phyloP scores from a whole-genome alignment of 2,888 invertebrate species.

The Encarsia formosa region DNA sequence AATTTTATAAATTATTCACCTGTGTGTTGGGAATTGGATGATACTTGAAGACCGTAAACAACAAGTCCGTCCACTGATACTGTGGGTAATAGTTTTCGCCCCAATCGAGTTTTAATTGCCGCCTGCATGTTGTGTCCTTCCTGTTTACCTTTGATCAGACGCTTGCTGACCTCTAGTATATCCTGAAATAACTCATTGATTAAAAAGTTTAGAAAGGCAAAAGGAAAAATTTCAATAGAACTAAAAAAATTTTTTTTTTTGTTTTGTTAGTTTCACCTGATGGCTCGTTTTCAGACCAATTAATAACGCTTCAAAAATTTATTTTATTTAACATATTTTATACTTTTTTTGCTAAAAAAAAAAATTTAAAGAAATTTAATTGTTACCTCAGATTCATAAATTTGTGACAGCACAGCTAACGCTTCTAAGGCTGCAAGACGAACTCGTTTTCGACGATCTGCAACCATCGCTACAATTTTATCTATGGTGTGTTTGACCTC shows the following conservation, averaged over 20 bases:
- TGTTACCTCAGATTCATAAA: constrained; percentile 49
- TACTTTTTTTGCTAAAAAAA: background rate
- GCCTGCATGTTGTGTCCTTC: constrained; percentile 58
- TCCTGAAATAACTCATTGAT: constrained; percentile 36
- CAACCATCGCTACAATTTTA: constrained; percentile 42
- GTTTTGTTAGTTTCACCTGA: too few species aligned
- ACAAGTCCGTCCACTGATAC: constrained; percentile 70
- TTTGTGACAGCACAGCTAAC: constrained; percentile 72
- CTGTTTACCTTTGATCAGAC: constrained; percentile 55
- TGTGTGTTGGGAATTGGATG: constrained; percentile 38
- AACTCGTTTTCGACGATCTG: constrained; percentile 68
- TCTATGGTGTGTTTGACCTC: constrained; percentile 41
- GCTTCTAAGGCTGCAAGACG: constrained; percentile 76
- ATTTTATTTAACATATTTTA: background rate
- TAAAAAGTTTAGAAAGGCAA: too few species aligned
- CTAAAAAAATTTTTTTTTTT: too few species aligned
- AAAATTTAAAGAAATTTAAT: background rate
- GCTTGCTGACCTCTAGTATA: constrained; percentile 62
- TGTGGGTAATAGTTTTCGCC: constrained; percentile 69
- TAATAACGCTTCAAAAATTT: too few species aligned
- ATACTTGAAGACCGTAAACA: constrained; percentile 68
- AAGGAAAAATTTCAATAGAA: too few species aligned
- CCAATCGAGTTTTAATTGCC: constrained; percentile 71
- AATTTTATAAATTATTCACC: constrained; percentile 4
- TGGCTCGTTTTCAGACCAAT: too few species aligned